Percentiles rank a stretch among this genome's conserved stretches.
These are phyloP conservation scores for Odontomyia ornata DNA, from an alignment of 2,888 invertebrate genomes.

Conservation along the genomic window DNA sequence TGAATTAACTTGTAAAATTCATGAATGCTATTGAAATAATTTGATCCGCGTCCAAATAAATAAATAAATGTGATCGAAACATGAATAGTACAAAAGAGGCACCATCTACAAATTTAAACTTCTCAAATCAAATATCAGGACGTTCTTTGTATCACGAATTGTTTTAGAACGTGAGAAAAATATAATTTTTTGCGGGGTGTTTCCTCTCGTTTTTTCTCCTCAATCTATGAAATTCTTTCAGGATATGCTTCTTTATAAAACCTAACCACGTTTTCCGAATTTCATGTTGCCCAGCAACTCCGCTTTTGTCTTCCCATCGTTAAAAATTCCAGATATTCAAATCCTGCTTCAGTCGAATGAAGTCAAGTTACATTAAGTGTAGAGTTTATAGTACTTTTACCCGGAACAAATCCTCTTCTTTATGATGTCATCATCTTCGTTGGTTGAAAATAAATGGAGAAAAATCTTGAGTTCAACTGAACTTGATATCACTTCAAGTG, in stretches of 20 bases:
- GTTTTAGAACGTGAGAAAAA: conserved; percentile 11
- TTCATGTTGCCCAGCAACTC: background rate
- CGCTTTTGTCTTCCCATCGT: background rate
- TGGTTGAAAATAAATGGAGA: background rate
- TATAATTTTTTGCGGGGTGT: background rate
- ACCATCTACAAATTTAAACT: conserved; percentile 4
- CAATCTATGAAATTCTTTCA: background rate
- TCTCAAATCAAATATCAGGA: background rate
- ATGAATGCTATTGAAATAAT: too few relatives aligned
- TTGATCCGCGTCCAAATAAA: too few relatives aligned
- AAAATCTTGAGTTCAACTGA: conserved; percentile 5
- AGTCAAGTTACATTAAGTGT: background rate
- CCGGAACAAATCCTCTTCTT: background rate
- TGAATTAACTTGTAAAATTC: too few relatives aligned
- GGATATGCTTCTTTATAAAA: background rate
- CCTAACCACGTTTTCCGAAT: background rate
- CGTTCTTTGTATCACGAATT: background rate
- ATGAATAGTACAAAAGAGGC: too few relatives aligned
- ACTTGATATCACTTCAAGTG: background rate
- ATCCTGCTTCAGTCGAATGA: background rate
- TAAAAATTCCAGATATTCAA: conserved; percentile 17
- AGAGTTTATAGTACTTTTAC: background rate
- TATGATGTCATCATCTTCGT: conserved; percentile 28
- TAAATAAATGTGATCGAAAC: too few relatives aligned
- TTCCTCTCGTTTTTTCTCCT: too few relatives aligned